A percentile compares a stretch with the other conserved stretches of the same genome.
These are phyloP conservation scores for Mesocentrotus franciscanus DNA, from an alignment of 53 echinoderm and acorn worm species.

Conservation along the genomic window DNA sequence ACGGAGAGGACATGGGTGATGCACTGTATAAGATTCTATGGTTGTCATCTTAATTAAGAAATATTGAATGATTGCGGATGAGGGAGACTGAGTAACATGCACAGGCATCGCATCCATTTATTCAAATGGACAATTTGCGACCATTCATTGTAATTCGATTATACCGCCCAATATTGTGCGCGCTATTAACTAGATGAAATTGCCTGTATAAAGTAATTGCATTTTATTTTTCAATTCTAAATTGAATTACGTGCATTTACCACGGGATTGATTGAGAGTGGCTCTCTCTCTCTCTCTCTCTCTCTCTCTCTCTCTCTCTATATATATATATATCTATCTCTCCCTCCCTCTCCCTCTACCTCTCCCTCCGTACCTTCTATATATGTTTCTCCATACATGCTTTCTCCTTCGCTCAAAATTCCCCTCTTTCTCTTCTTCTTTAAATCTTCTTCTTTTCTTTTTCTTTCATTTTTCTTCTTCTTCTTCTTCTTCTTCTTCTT, in stretches of 20 bases:
- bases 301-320: background rate
- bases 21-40: background rate
- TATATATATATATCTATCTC: too few relatives aligned
- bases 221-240: constrained; percentile 51
- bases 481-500: background rate
- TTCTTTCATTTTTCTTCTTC: background rate
- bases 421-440: background rate
- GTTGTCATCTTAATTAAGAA: constrained; percentile 58
- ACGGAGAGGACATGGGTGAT: constrained; percentile 1
- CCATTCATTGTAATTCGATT: constrained; percentile 59
- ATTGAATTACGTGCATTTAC: constrained; percentile 60
- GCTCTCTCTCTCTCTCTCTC: background rate
- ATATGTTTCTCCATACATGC: background rate
- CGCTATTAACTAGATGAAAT: constrained; percentile 63
- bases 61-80: constrained; percentile 60
- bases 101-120: constrained; percentile 34
- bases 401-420: background rate
- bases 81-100: constrained; percentile 8
- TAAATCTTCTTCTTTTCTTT: background rate
- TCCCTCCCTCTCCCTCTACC: background rate
- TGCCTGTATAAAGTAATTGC: constrained; percentile 65
- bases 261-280: constrained; percentile 33
- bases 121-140: constrained; percentile 65
- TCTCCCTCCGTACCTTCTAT: background rate
- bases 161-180: constrained; percentile 54